phyloP scores from a whole-genome alignment of 2,888 invertebrate species.

The Oegoconia quadripuncta region DNA sequence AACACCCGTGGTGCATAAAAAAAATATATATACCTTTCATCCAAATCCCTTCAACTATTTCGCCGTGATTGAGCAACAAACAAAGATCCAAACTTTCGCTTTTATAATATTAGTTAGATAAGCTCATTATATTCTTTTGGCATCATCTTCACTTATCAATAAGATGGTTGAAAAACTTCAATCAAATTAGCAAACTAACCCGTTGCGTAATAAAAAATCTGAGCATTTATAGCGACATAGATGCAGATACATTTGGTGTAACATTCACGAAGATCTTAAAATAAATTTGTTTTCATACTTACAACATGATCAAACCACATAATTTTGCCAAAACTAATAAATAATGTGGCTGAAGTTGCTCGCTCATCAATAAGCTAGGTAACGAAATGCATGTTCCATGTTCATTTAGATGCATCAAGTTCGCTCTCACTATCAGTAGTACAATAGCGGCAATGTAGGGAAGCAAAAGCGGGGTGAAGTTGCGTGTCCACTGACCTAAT shows the following conservation, averaged over 20 bases:
- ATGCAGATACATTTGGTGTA: too few species aligned
- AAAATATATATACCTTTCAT: too few species aligned
- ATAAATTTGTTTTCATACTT: conserved; percentile 44
- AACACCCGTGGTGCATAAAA: too few species aligned
- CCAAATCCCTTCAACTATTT: too few species aligned
- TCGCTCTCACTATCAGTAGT: conserved; percentile 76
- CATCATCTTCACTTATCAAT: too few species aligned
- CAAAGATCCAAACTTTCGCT: too few species aligned
- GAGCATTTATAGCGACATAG: too few species aligned
- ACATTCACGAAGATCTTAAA: background rate
- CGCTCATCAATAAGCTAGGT: conserved; percentile 79
- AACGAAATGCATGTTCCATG: conserved; percentile 57
- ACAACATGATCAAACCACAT: conserved; percentile 63
- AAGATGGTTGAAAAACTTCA: background rate
- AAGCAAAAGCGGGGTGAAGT: conserved; percentile 82
- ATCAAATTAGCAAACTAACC: background rate
- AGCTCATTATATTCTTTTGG: too few species aligned
- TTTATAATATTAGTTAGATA: too few species aligned
- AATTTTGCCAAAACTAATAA: conserved; percentile 72
- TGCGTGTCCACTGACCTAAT: conserved; percentile 82
- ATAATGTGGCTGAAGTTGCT: conserved; percentile 78
- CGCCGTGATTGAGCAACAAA: too few species aligned
- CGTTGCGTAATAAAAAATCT: too few species aligned
- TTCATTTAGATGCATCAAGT: conserved; percentile 34
- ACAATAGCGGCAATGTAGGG: conserved; percentile 83